A percentile compares a stretch with the other conserved stretches of the same genome.
phyloP scores from a whole-genome alignment of 2,888 invertebrate species.

The Brachylomia viminalis region DNA sequence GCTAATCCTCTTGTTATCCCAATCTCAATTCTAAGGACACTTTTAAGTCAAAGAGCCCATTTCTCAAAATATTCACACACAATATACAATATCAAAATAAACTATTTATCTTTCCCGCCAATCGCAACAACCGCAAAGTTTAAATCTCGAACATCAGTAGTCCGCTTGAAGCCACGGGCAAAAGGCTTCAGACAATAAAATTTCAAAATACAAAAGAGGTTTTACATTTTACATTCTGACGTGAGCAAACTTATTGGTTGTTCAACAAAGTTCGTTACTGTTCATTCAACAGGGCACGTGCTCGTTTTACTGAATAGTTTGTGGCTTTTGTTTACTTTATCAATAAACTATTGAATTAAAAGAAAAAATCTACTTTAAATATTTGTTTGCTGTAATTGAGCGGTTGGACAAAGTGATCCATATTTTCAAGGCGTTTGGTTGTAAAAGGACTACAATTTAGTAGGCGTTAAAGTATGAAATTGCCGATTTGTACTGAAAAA shows the following conservation, averaged over 20 bases:
- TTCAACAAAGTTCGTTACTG: conserved; percentile 50
- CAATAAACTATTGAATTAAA: conserved; percentile 34
- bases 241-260: conserved; percentile 43
- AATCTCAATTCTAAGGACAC: background rate
- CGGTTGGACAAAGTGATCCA: background rate
- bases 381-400: conserved; percentile 20
- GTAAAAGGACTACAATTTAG: background rate
- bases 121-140: conserved; percentile 5
- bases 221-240: conserved; percentile 44
- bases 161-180: background rate
- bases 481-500: no score
- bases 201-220: conserved; percentile 49
- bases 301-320: conserved; percentile 29
- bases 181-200: conserved; percentile 42
- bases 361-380: conserved; percentile 9
- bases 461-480: no score
- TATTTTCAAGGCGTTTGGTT: background rate
- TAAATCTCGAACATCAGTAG: conserved; percentile 39
- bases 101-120: conserved; percentile 3
- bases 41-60: no score
- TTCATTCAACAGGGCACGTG: conserved; percentile 48
- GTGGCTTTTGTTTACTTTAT: conserved; percentile 34
- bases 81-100: background rate
- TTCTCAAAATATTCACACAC: background rate
- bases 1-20: background rate